These are phyloP conservation scores for Crocallis elinguaria DNA, from an alignment of 2,888 invertebrate species.

Conservation along the genomic window DNA sequence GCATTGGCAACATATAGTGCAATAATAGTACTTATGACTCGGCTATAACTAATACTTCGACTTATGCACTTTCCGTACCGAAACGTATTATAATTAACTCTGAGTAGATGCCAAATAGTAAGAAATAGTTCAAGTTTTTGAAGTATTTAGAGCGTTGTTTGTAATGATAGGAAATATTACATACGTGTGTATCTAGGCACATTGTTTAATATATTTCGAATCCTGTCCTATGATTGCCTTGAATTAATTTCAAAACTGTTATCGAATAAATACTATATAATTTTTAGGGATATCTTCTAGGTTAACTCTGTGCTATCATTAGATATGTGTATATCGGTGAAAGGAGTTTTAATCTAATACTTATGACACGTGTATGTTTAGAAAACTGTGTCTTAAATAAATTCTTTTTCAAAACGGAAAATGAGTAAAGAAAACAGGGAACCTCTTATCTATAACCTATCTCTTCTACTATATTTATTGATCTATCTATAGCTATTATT, in stretches of 20 bases:
- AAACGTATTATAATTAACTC: conserved; percentile 7
- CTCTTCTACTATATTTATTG: conserved; percentile 58
- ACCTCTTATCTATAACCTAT: conserved; percentile 55
- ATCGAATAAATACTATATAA: background rate
- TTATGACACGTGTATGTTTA: background rate
- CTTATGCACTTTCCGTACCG: conserved; percentile 57
- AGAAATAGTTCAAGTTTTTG: conserved; percentile 17
- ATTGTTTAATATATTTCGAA: conserved; percentile 24
- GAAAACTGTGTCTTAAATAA: conserved; percentile 5
- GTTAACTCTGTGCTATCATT: conserved; percentile 3
- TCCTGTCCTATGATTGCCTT: conserved; percentile 47
- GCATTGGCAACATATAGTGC: conserved; percentile 45
- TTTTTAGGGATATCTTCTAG: conserved; percentile 1
- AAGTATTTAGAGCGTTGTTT: conserved; percentile 10
- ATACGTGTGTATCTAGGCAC: background rate
- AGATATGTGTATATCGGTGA: conserved; percentile 6
- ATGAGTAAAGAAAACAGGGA: conserved; percentile 65
- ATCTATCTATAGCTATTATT: conserved; percentile 55
- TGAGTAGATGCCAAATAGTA: conserved; percentile 23
- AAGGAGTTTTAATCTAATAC: background rate
- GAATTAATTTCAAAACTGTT: conserved; percentile 16
- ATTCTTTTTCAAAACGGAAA: conserved; percentile 32
- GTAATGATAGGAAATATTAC: conserved; percentile 4
- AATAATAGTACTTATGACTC: conserved; percentile 56
- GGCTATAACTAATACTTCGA: conserved; percentile 46